phyloP scores from a whole-genome alignment of 2,888 invertebrate genomes.

The Oligia latruncula region DNA sequence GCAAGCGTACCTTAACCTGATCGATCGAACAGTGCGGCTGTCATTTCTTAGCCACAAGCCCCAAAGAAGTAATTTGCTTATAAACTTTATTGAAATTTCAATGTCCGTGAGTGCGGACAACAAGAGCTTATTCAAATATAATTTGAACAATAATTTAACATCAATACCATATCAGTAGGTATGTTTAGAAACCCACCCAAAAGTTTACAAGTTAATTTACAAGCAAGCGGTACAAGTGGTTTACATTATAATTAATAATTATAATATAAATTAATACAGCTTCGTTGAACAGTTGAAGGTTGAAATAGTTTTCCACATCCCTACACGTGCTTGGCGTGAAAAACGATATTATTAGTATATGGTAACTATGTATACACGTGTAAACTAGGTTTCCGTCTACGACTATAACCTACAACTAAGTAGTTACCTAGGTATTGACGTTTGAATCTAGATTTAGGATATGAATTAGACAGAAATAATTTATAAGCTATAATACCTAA shows the following conservation, averaged over 20 bases:
- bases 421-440: neutral
- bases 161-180: conserved; percentile 4
- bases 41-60: neutral
- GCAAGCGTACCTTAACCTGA: neutral
- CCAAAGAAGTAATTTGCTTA: no score
- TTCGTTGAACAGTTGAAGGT: conserved; percentile 5
- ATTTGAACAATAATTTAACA: neutral
- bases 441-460: neutral
- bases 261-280: neutral
- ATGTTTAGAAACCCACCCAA: conserved; percentile 1
- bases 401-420: neutral
- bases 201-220: conserved; percentile 34
- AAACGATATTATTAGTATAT: neutral
- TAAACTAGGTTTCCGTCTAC: neutral
- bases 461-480: neutral
- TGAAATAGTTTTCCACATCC: neutral
- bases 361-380: neutral
- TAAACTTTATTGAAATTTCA: neutral
- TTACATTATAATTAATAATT: neutral
- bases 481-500: no score
- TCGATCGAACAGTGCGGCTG: neutral
- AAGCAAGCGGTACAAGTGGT: conserved; percentile 17
- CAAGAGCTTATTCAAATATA: neutral
- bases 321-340: neutral
- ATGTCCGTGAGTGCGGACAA: neutral